Conservation (phyloP, 2,888 invertebrate species). For the Mesoligia furuncula region DNA sequence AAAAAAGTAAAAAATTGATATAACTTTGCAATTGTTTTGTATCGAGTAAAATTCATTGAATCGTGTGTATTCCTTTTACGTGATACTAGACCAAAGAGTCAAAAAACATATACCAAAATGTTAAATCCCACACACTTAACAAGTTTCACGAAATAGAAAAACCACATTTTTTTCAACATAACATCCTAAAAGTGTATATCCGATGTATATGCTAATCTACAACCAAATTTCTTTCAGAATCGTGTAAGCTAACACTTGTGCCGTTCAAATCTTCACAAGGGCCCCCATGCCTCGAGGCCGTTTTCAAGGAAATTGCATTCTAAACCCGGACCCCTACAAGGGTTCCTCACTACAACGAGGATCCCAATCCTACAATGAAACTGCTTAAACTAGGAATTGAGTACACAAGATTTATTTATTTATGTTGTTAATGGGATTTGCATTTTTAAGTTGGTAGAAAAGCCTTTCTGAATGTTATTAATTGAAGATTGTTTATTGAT, state of each 20-base stretch:
- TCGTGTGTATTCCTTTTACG: too few relatives aligned
- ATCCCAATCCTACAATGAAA: conserved; percentile 68
- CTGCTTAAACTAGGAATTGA: conserved; percentile 61
- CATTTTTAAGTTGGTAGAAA: background rate
- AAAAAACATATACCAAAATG: too few relatives aligned
- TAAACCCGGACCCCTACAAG: conserved; percentile 72
- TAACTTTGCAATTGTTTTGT: too few relatives aligned
- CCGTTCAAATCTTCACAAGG: conserved; percentile 74
- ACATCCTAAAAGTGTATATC: background rate
- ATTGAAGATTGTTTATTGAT: background rate
- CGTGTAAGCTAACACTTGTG: conserved; percentile 70
- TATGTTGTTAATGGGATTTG: conserved; percentile 21
- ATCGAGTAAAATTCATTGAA: too few relatives aligned
- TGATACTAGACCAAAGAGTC: too few relatives aligned
- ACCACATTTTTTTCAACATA: too few relatives aligned
- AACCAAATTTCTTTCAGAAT: conserved; percentile 38
- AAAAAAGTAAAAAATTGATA: too few relatives aligned
- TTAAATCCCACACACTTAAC: too few relatives aligned
- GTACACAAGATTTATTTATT: conserved; percentile 32
- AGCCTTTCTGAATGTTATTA: too few relatives aligned
- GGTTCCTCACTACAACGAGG: conserved; percentile 60
- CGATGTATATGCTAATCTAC: conserved; percentile 16
- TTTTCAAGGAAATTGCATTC: conserved; percentile 87
- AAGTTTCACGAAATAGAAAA: too few relatives aligned
- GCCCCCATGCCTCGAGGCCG: conserved; percentile 75